Evolutionary conservation across 2,797 vertebrate genomes (phyloP), one percentile per base, ranked within the genome.

Genomic region (Merluccius polli): DNA sequence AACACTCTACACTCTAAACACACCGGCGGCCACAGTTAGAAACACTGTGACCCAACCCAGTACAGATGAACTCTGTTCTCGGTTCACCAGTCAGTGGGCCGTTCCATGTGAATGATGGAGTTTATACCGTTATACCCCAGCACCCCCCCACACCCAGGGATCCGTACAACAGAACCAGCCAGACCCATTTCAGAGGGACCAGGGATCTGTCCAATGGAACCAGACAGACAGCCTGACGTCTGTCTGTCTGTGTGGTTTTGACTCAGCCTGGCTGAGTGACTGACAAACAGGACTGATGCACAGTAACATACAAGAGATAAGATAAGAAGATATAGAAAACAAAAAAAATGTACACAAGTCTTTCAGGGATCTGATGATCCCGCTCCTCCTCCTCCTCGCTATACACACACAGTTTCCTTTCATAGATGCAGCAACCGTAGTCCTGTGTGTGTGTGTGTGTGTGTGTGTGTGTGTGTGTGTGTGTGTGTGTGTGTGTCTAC

Each of bases 401-500:
- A 82, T 81, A 78, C 83, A 84, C 83, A 84, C 86, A 79, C 70
- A 80, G 41, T 71, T 74, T 65, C 75, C 81, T 65, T 74, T 72
- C 77, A 32, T 36, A 27, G 67, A 83, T 83, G 82, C 15, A 63
- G 16, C 44, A n/a, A 69, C 48, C 65, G 35, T 68, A 11, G 70
- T 1, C 75, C 74, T 78, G 67, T 76, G 30, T 82, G 11, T 74
- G 36, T 75, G 70, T 79, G 77, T 82, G 79, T 85, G 80, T 86
- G 80, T 81, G 72, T 79, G 29, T 71, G 67, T 59, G 36, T 70
- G 72, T 33, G 48, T 33, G 38, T 59, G 41, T 70, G 41, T 76
- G 32, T 44, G 31, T 36, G 70, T 32, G 29, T 77, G n/a, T 68
- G 32, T 67, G 74, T 7, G 63, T 89, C 90, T 93, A 98, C 95